Evolutionary conservation across 2,888 invertebrate genomes (phyloP).

Genomic region (Tetheella fluctuosa): DNA sequence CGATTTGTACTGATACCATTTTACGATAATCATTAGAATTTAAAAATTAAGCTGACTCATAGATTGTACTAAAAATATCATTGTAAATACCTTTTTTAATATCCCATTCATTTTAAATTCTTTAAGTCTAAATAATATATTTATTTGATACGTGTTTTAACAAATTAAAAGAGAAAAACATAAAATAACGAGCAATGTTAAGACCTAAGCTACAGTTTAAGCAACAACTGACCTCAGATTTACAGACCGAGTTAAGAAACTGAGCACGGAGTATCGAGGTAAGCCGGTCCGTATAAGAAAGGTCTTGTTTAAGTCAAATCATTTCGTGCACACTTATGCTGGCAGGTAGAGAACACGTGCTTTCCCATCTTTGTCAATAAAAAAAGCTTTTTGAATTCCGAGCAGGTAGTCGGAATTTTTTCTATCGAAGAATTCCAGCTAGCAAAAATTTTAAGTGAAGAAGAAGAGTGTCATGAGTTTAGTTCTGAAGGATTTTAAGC

Average conservation of each 20-base stretch:
- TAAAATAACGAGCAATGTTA: neutral
- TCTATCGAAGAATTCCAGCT: neutral
- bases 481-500: neutral
- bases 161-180: no score
- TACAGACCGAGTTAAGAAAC: conserved; percentile 4
- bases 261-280: conserved; percentile 8
- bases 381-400: neutral
- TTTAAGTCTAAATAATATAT: no score
- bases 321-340: conserved; percentile 5
- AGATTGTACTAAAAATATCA: neutral
- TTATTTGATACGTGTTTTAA: no score
- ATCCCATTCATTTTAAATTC: no score
- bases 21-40: neutral
- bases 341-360: conserved; percentile 20
- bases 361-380: neutral
- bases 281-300: conserved; percentile 8
- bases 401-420: conserved; percentile 9
- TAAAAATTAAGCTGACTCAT: neutral
- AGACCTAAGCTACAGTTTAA: conserved; percentile 1
- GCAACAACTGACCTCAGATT: neutral
- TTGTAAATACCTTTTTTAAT: no score
- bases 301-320: neutral
- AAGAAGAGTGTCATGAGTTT: neutral
- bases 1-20: no score
- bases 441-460: neutral